Evolutionary conservation across 2,888 invertebrate genomes (phyloP), one percentile per base, ranked within the genome.

Genomic region (Pyrrhosoma nymphula): DNA sequence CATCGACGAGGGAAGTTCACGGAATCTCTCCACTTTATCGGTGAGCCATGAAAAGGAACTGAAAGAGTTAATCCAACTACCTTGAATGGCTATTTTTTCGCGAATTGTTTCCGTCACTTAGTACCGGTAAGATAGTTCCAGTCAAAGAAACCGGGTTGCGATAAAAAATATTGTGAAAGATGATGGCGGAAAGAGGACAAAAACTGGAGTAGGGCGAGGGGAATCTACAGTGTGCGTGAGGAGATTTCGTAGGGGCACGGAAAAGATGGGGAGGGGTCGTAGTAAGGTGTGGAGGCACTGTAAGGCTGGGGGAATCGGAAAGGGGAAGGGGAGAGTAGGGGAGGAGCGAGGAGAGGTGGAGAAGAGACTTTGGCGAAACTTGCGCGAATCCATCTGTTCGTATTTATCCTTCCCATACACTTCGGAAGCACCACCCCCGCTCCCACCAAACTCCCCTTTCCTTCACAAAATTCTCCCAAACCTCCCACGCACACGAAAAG

Each of bases 371-470:
- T 75, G 63, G 47, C 47, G 69, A 93, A 93, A 93, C 93, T 93
- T 93, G 69, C 69, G 93, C 93, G 93, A 93, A 69, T 93, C 93
- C 93, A 93, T 93, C 93, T 93, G 93, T 93, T 93, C 93, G 63
- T 93, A 93, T 93, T 93, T 93, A 93, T 93, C 93, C 93, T 93
- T 93, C 69, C 93, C 93, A 93, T 93, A 93, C 93, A 75, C 93
- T 93, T 93, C 93, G 93, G 26, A 93, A 93, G 69, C 93, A 47
- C 93, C 69, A 23, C 47, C 90, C n/a, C 39, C 39, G 20, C 35
- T 39, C 47, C 56, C 69, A 23, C 16, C 47, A 63, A 82, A 10
- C 82, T 16, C n/a, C 82, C 18, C 82, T 20, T 82, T 35, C 82
- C 82, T 82, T 26, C 69, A 69, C 26, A 69, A 69, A 20, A 60